A percentile compares a stretch with the other conserved stretches of the same genome.
Conservation (phyloP, 1,140 invertebrate genomes). For the Rhizoglyphus robini region DNA sequence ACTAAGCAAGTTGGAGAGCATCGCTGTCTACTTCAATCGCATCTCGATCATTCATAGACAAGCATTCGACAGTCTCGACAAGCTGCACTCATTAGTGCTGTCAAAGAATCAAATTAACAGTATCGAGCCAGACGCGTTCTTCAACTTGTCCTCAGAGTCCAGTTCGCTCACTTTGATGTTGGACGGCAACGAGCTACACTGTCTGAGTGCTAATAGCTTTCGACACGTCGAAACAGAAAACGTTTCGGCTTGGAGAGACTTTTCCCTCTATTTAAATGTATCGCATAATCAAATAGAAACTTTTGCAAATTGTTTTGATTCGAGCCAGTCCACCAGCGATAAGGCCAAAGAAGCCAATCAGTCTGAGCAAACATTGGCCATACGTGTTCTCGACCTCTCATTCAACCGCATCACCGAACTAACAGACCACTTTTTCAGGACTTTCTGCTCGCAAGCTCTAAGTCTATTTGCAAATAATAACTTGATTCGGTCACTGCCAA, state of each 20-base stretch:
- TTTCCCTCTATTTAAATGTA: conserved; percentile 19
- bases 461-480: conserved; percentile 2
- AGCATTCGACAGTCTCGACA: conserved; percentile 50
- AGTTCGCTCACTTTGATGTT: conserved; percentile 54
- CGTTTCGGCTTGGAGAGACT: not conserved
- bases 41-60: conserved; percentile 43
- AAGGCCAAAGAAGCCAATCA: not conserved
- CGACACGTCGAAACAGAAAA: conserved; percentile 43
- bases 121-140: conserved; percentile 44
- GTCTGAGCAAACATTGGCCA: conserved; percentile 12
- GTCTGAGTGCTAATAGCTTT: conserved; percentile 64
- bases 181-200: conserved; percentile 53
- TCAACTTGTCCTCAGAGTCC: conserved; percentile 51
- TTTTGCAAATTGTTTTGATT: conserved; percentile 34
- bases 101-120: conserved; percentile 33
- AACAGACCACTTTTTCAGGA: not conserved
- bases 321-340: not conserved
- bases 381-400: conserved; percentile 20
- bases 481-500: not conserved
- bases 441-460: not conserved
- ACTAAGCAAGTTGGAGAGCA: conserved; percentile 48
- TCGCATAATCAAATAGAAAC: conserved; percentile 51
- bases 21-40: conserved; percentile 55
- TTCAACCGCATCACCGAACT: conserved; percentile 6
- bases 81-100: conserved; percentile 52